Conservation (phyloP, 2,113 vertebrate species). For the Leucosticte australis region DNA sequence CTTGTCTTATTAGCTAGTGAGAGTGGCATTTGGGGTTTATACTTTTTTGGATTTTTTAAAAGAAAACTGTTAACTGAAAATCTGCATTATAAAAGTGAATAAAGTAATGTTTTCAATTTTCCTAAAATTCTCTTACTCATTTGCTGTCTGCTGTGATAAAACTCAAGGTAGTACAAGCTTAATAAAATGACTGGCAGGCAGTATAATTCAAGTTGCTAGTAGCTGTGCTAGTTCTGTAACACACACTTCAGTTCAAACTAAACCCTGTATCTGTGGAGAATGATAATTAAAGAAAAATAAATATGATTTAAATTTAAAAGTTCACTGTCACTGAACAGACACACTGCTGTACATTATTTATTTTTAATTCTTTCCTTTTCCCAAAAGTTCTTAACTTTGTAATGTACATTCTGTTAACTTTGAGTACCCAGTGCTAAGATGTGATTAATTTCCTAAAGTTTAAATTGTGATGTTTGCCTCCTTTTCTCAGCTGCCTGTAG, state of each 20-base stretch:
- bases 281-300: constrained; percentile 23
- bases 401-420: not conserved
- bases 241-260: not conserved
- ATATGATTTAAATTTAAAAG: not conserved
- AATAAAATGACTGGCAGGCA: constrained; percentile 32
- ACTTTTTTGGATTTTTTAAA: not conserved
- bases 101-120: not conserved
- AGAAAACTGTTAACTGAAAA: not conserved
- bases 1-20: not conserved
- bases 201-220: not conserved
- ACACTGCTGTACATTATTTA: not conserved
- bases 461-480: not conserved
- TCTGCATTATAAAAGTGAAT: not conserved
- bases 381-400: not conserved
- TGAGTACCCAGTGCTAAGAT: not conserved
- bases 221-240: not conserved
- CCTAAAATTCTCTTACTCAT: not conserved
- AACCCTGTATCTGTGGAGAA: not conserved
- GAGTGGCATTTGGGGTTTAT: not conserved
- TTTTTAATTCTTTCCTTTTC: not conserved
- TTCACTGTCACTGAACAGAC: not conserved
- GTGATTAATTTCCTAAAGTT: not conserved
- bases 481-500: not conserved
- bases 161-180: not conserved
- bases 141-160: not conserved